Percentiles rank a stretch among this genome's conserved stretches.
These are phyloP conservation scores for Digitonthophagus gazella DNA, from an alignment of 2,888 invertebrate genomes.

Conservation along the genomic window DNA sequence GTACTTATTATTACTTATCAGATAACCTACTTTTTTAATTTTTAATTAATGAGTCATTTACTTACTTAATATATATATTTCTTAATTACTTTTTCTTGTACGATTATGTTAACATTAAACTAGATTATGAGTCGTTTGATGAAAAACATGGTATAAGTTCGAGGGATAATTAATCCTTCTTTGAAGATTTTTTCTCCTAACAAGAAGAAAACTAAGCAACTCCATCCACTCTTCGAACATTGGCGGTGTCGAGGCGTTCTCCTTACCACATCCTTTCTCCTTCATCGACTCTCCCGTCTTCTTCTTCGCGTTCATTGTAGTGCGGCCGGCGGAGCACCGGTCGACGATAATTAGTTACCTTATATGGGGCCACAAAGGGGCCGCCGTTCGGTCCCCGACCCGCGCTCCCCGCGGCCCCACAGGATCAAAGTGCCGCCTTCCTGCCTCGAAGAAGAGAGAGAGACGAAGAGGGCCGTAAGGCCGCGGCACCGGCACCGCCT, in stretches of 20 bases:
- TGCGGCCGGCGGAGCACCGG: constrained; percentile 40
- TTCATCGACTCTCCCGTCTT: constrained; percentile 27
- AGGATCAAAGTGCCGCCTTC: constrained; percentile 42
- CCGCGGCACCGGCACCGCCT: constrained; percentile 38
- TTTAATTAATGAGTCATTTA: too few relatives aligned
- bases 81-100: too few relatives aligned
- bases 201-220: background rate
- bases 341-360: constrained; percentile 50
- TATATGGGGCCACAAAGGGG: constrained; percentile 50
- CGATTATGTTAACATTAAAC: too few relatives aligned
- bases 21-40: background rate
- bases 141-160: too few relatives aligned
- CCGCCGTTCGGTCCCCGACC: constrained; percentile 45
- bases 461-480: constrained; percentile 27
- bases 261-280: constrained; percentile 5
- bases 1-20: background rate
- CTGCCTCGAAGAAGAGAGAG: constrained; percentile 28
- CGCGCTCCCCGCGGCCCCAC: constrained; percentile 29
- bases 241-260: constrained; percentile 1
- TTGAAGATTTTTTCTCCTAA: background rate
- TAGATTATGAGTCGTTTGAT: too few relatives aligned
- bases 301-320: constrained; percentile 39
- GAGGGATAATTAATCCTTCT: too few relatives aligned
- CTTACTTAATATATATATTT: too few relatives aligned
- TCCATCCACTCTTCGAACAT: background rate